Percentiles rank a stretch among this genome's conserved stretches.
These are phyloP conservation scores for Cantharis rufa DNA, from an alignment of 2,888 invertebrate genomes.

Conservation along the genomic window DNA sequence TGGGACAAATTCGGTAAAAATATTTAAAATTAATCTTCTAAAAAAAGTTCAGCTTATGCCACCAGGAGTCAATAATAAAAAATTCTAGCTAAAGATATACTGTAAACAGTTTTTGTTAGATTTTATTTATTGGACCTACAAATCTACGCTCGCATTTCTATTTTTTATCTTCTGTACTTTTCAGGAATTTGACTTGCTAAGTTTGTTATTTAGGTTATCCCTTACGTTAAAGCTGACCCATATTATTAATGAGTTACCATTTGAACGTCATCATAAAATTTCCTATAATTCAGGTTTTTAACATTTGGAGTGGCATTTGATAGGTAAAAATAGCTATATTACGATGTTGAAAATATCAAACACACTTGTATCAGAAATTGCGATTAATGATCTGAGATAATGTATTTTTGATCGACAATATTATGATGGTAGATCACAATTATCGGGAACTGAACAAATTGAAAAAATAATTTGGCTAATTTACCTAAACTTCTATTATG, in stretches of 20 bases:
- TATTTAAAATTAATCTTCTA: no score
- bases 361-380: neutral
- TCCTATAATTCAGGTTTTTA: neutral
- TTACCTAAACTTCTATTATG: no score
- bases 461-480: no score
- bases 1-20: no score
- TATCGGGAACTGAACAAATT: neutral
- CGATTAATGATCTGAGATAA: neutral
- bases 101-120: no score
- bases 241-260: neutral
- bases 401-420: neutral
- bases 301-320: neutral
- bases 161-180: neutral
- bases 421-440: neutral
- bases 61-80: no score
- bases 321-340: neutral
- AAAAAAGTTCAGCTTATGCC: no score
- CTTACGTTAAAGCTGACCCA: neutral
- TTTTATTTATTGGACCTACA: no score
- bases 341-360: neutral
- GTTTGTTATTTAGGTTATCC: neutral
- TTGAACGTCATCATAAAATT: neutral
- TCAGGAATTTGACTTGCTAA: neutral
- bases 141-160: no score
- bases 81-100: no score